Evolutionary conservation across 92 coral and sea anemone genomes (phyloP).

Genomic region (Epizoanthus rinbou): DNA sequence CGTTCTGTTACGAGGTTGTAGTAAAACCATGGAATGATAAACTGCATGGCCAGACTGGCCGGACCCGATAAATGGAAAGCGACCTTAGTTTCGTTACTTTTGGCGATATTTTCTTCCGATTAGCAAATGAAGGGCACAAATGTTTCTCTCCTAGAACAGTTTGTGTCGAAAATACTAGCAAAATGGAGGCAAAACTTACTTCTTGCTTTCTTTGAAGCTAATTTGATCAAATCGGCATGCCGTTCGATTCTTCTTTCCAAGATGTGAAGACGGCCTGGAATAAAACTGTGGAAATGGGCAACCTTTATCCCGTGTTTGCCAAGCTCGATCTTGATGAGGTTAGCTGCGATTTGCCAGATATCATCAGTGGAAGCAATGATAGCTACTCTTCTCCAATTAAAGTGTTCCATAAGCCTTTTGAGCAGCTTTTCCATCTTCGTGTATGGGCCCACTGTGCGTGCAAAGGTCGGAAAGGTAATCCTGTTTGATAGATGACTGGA

Average conservation of each 20-base stretch:
- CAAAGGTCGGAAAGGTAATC: constrained; percentile 84
- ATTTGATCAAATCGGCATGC: constrained; percentile 76
- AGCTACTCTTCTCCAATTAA: constrained; percentile 86
- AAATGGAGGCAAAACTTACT: constrained; percentile 53
- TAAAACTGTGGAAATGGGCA: constrained; percentile 84
- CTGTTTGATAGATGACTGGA: constrained; percentile 84
- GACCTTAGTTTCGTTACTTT: too few relatives aligned
- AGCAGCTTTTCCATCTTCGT: constrained; percentile 84
- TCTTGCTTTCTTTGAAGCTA: constrained; percentile 74
- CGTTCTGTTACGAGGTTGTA: too few relatives aligned
- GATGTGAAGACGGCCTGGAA: constrained; percentile 82
- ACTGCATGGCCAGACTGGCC: too few relatives aligned
- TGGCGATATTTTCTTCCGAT: too few relatives aligned
- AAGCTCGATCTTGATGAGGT: constrained; percentile 77
- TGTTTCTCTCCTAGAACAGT: too few relatives aligned
- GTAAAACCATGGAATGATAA: too few relatives aligned
- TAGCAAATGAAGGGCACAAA: too few relatives aligned
- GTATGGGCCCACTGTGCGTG: constrained; percentile 85
- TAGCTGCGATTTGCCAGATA: constrained; percentile 90
- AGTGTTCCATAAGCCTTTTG: constrained; percentile 74
- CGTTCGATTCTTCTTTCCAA: constrained; percentile 78
- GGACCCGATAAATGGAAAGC: too few relatives aligned
- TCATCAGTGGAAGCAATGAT: constrained; percentile 89
- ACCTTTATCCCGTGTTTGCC: constrained; percentile 63
- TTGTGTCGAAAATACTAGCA: background rate